A percentile compares a stretch with the other conserved stretches of the same genome.
Evolutionary conservation across 2,888 invertebrate genomes (phyloP).

Genomic region (Lepidochitona cinerea): DNA sequence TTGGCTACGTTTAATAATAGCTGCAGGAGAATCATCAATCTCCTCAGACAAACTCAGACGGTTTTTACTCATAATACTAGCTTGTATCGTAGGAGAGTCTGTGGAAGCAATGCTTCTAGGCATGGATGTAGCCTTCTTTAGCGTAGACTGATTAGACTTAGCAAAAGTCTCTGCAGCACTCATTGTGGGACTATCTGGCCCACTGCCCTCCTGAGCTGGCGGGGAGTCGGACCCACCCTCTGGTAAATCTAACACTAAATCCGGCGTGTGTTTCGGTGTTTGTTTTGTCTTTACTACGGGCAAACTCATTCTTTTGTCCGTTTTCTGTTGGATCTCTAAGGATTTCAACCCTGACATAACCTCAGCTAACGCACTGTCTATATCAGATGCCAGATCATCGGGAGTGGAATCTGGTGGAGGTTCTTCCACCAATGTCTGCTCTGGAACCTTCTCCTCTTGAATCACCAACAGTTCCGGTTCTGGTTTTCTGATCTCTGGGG

Average conservation of each 20-base stretch:
- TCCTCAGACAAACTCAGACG: constrained; percentile 46
- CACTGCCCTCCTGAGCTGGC: constrained; percentile 56
- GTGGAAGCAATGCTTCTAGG: constrained; percentile 35
- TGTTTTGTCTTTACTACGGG: constrained; percentile 56
- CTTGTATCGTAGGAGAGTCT: neutral
- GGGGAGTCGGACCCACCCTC: constrained; percentile 50
- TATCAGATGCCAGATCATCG: constrained; percentile 57
- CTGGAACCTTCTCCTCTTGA: constrained; percentile 15
- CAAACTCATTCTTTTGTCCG: constrained; percentile 59
- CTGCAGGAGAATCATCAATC: constrained; percentile 47
- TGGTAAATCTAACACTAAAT: constrained; percentile 69
- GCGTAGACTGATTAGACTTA: constrained; percentile 83
- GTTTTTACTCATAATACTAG: constrained; percentile 3
- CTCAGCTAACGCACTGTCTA: constrained; percentile 70
- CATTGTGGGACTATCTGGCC: constrained; percentile 57
- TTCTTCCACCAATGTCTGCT: neutral
- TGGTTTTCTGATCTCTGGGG: neutral
- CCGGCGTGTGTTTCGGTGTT: constrained; percentile 66
- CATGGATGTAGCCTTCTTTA: constrained; percentile 76
- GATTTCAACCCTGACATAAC: constrained; percentile 69
- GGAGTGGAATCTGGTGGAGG: constrained; percentile 38
- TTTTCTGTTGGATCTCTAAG: constrained; percentile 64
- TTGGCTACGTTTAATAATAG: constrained; percentile 26
- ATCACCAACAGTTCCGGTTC: constrained; percentile 19
- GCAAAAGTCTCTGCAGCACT: constrained; percentile 84